A percentile compares a stretch with the other conserved stretches of the same genome.
Evolutionary conservation across 2,797 vertebrate genomes (phyloP).

Genomic region (Lateolabrax maculatus): DNA sequence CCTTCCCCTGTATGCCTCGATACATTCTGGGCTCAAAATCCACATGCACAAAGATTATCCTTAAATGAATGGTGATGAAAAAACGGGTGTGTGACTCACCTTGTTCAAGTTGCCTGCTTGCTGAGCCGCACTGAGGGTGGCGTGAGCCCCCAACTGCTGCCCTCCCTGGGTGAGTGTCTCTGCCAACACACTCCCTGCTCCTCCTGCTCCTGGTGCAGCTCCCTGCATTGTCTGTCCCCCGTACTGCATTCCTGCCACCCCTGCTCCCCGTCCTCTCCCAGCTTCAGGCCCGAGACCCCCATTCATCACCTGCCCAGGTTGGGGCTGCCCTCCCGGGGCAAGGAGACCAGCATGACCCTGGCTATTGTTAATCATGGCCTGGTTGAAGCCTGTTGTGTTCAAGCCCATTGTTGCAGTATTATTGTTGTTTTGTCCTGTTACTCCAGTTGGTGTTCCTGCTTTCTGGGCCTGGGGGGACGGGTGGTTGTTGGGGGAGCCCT

Average conservation of each 20-base stretch:
- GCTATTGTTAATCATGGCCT: constrained; percentile 93
- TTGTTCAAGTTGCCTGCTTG: constrained; percentile 94
- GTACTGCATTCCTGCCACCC: constrained; percentile 91
- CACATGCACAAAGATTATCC: background rate
- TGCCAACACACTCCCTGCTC: constrained; percentile 89
- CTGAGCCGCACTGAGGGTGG: constrained; percentile 87
- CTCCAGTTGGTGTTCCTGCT: constrained; percentile 88
- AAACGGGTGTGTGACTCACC: constrained; percentile 83
- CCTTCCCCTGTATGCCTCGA: background rate
- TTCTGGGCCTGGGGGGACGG: constrained; percentile 93
- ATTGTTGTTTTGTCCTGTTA: constrained; percentile 85
- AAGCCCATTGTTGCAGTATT: constrained; percentile 90
- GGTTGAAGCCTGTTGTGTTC: constrained; percentile 91
- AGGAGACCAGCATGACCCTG: constrained; percentile 90
- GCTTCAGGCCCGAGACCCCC: constrained; percentile 91
- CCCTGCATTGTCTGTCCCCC: constrained; percentile 88
- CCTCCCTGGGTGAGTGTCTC: constrained; percentile 95
- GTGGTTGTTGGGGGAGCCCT: constrained; percentile 89
- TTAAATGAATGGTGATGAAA: background rate
- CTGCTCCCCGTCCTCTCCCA: constrained; percentile 91
- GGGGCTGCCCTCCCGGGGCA: constrained; percentile 88
- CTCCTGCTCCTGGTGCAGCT: constrained; percentile 81
- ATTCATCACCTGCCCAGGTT: constrained; percentile 94
- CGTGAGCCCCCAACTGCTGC: constrained; percentile 90
- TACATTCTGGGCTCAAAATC: background rate